These are phyloP conservation scores for Deilephila porcellus DNA, from an alignment of 2,888 invertebrate species.

Conservation along the genomic window DNA sequence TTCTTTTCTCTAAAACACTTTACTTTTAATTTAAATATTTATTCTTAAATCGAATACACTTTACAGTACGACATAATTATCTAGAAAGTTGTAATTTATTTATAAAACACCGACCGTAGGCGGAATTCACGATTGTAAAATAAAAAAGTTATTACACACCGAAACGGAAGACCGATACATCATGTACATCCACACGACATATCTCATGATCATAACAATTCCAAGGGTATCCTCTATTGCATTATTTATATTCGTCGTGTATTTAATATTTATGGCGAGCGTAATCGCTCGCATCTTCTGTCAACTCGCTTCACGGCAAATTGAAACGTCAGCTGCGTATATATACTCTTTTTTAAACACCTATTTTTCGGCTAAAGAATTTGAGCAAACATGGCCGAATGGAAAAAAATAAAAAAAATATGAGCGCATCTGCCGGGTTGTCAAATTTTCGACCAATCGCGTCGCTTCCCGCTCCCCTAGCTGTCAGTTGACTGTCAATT, in stretches of 20 bases:
- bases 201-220: constrained; percentile 56
- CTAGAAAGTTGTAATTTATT: constrained; percentile 11
- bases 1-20: too few species aligned
- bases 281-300: constrained; percentile 67
- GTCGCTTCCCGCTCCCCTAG: constrained; percentile 77
- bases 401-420: constrained; percentile 56
- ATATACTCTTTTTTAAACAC: constrained; percentile 52
- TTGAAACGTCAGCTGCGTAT: constrained; percentile 72
- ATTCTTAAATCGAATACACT: neutral
- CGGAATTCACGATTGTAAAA: constrained; percentile 22
- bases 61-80: neutral
- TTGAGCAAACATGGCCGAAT: constrained; percentile 79
- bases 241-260: constrained; percentile 57
- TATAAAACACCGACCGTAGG: constrained; percentile 16
- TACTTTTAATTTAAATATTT: too few species aligned
- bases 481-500: constrained; percentile 80
- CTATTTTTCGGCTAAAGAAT: constrained; percentile 69
- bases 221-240: constrained; percentile 47
- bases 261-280: constrained; percentile 55
- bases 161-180: constrained; percentile 61
- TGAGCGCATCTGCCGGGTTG: constrained; percentile 81
- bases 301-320: constrained; percentile 67
- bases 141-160: constrained; percentile 42
- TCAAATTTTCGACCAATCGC: constrained; percentile 79
- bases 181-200: constrained; percentile 53